Base-by-base conservation (phyloP, 2,888 invertebrate species). In the Parnassius mnemosyne region DNA sequence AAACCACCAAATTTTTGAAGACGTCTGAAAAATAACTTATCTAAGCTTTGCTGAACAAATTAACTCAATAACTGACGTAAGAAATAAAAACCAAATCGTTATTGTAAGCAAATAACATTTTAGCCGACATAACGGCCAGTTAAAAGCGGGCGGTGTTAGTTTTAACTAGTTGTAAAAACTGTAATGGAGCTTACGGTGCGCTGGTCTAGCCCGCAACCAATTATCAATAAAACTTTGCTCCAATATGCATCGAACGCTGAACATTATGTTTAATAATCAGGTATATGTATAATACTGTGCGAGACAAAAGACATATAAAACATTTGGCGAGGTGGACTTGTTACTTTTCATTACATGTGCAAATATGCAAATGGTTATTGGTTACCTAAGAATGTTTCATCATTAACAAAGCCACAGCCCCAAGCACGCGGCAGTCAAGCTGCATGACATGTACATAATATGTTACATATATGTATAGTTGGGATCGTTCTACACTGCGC, bases 161-260 rank as follows among this genome's bases (percentile, higher is more conserved):
- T 56, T 55, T 56, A 56, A 56, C 56, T 56, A 56, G 56, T 56
- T 56, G 9, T 49, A 47, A 56, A 49, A 56, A 56, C 56, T 56
- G 49, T 56, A 47, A 56, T 49, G 56, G 47, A 56, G 56, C 56
- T 51, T 20, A 25, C 25, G 25, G 51, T 34, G n/a, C 9, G 49
- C 13, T 20, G 43, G 2, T 11, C 43, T 13, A 43, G 43, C 46
- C 10, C 13, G 34, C 16, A 53, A 20, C 16, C 46, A 10, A 55
- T 55, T 55, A 55, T 55, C 55, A 55, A 55, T 55, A 55, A 55
- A 55, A 55, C 55, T 55, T 55, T 46, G 10, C 16, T 12, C 46
- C 55, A 46, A 55, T 55, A 46, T 55, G 46, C 44, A 55, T 16
- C 42, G 55, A 16, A 46, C 20, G 13, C 55, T 46, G 55, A 42